Percentiles rank a stretch among this genome's conserved stretches.
Evolutionary conservation across 2,797 vertebrate species (phyloP).

Genomic region (Perdix hodgsoniae): DNA sequence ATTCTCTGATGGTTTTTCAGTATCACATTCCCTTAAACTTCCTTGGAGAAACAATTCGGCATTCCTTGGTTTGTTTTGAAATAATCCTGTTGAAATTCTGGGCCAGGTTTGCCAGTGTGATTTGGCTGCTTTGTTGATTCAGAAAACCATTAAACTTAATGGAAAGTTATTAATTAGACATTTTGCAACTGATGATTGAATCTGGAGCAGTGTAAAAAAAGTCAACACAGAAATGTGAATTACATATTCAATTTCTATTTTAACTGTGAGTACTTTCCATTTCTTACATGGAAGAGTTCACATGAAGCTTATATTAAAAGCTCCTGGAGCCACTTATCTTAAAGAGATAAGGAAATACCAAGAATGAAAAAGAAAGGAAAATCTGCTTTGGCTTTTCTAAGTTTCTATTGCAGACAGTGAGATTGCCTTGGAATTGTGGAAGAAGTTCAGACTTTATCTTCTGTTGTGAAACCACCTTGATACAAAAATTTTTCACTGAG

Average conservation of each 20-base stretch:
- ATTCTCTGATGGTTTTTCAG: background rate
- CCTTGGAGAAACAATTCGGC: background rate
- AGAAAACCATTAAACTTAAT: background rate
- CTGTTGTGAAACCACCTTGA: background rate
- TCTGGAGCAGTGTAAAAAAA: background rate
- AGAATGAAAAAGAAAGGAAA: background rate
- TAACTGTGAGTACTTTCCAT: background rate
- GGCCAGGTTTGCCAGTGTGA: background rate
- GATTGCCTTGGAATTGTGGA: background rate
- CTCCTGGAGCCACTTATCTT: accelerated
- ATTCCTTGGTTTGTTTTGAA: background rate
- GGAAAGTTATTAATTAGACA: background rate
- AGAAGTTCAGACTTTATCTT: background rate
- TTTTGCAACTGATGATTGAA: background rate
- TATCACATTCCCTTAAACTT: background rate
- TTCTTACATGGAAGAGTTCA: background rate
- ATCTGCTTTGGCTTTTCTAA: background rate
- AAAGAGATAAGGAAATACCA: background rate
- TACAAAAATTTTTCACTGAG: background rate
- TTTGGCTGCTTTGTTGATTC: background rate
- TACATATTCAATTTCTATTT: background rate
- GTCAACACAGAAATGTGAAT: background rate
- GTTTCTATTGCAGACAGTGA: background rate
- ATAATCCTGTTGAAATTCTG: background rate
- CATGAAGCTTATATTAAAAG: background rate